Base-by-base conservation (phyloP, 1,140 invertebrate species). In the Plodia interpunctella region DNA sequence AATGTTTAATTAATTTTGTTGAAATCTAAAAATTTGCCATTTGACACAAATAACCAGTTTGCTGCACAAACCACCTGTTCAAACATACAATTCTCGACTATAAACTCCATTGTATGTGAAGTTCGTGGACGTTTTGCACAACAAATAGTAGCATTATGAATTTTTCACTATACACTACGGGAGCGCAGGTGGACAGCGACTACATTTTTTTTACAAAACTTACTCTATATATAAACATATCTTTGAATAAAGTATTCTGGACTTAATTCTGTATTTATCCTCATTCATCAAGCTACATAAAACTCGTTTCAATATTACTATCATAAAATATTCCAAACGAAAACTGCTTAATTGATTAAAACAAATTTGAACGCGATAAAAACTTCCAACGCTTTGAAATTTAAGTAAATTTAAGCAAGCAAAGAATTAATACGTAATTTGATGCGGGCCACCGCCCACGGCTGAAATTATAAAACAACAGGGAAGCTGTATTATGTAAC, bases 341-440 rank as follows among this genome's bases (percentile, higher is more conserved):
- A 44, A n/a, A 44, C 38, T 44, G 38, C 38, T 13, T 15, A 44
- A 44, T 44, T 44, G 38, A 44, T 44, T 44, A 44, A 44, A 44
- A 44, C 32, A 35, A 35, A 35, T 35, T 44, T 44, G 13, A 6
- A 17, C 38, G n/a, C 1, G 38, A 15, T 44, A 44, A 44, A 15
- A 44, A n/a, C 15, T 44, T 17, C 35, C 13, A 44, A 15, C 38
- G 38, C 38, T 44, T 44, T 44, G 38, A 44, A 44, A 44, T 44
- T 44, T 38, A 38, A 38, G 35, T 11, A 38, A n/a, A n/a, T n/a
- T n/a, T 35, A 11, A 35, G 21, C 21, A 44, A 44, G 38, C 10
- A n/a, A 15, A 17, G 38, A 44, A 44, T n/a, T n/a, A 15, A 44
- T 44, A 4, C 30, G 9, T 44, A 44, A 44, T 44, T 44, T 15